Evolutionary conservation across 2,888 invertebrate genomes (phyloP).

Genomic region (Syritta pipiens): DNA sequence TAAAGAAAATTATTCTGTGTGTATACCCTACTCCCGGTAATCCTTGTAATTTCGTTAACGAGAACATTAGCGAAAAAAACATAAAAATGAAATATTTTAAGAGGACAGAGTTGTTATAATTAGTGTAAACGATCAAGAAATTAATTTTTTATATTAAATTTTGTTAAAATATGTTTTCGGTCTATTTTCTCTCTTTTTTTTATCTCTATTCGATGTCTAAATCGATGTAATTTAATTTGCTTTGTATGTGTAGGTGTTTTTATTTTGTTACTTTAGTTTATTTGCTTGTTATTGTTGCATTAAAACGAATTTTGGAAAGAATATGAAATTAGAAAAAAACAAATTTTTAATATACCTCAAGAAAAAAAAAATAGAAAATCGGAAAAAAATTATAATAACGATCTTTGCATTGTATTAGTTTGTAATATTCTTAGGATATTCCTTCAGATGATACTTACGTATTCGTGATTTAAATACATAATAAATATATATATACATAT

Average conservation of each 20-base stretch:
- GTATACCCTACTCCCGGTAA: slow-evolving; percentile 22
- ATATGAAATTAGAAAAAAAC: slow-evolving; percentile 11
- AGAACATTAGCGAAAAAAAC: too few relatives aligned
- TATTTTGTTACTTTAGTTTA: slow-evolving; percentile 27
- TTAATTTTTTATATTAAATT: too few relatives aligned
- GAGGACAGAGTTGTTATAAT: too few relatives aligned
- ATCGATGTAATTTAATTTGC: slow-evolving; percentile 9
- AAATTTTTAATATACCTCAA: slow-evolving; percentile 57
- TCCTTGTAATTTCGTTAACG: too few relatives aligned
- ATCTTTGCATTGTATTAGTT: slow-evolving; percentile 65
- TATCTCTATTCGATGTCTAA: slow-evolving; percentile 24
- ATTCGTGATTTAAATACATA: slow-evolving; percentile 64
- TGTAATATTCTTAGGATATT: slow-evolving; percentile 63
- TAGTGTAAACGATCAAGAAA: too few relatives aligned
- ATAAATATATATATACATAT: slow-evolving; percentile 48
- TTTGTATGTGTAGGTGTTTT: slow-evolving; percentile 1
- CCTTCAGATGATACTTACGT: slow-evolving; percentile 61
- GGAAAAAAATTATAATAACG: slow-evolving; percentile 49
- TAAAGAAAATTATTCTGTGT: too few relatives aligned
- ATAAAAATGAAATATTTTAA: too few relatives aligned
- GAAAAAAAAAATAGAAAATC: slow-evolving; percentile 24
- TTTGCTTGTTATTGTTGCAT: slow-evolving; percentile 55
- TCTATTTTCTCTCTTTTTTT: neutral
- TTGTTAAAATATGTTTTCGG: too few relatives aligned
- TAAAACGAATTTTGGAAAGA: slow-evolving; percentile 44